These are phyloP conservation scores for Bombylius major DNA, from an alignment of 2,888 invertebrate genomes.

Conservation along the genomic window DNA sequence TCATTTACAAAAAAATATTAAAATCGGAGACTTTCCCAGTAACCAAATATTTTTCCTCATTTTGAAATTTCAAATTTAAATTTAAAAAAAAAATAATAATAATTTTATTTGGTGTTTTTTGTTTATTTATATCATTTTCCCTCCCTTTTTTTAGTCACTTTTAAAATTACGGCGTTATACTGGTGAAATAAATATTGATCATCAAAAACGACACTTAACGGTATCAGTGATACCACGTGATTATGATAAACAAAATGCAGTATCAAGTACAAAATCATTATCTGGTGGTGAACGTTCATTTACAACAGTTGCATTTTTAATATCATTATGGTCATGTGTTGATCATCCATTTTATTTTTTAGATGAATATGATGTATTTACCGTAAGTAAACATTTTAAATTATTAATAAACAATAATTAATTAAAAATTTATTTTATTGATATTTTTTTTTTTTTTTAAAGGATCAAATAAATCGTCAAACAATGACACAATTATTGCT, in stretches of 20 bases:
- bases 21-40: too few relatives aligned
- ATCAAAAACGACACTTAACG: slow-evolving; percentile 36
- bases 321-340: slow-evolving; percentile 86
- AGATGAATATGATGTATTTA: slow-evolving; percentile 95
- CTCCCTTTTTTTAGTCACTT: slow-evolving; percentile 17
- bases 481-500: slow-evolving; percentile 67
- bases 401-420: background rate
- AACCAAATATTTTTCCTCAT: too few relatives aligned
- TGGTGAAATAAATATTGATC: slow-evolving; percentile 29
- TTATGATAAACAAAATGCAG: slow-evolving; percentile 34
- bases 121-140: background rate
- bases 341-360: slow-evolving; percentile 86
- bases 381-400: slow-evolving; percentile 45
- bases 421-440: background rate
- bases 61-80: background rate
- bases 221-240: slow-evolving; percentile 44
- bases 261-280: slow-evolving; percentile 50
- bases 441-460: slow-evolving; percentile 16
- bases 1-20: too few relatives aligned
- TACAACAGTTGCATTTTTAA: slow-evolving; percentile 86
- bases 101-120: background rate
- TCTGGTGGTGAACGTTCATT: slow-evolving; percentile 95
- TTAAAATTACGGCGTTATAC: slow-evolving; percentile 26
- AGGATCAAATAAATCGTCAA: slow-evolving; percentile 77
- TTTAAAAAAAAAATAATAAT: background rate